Evolutionary conservation across 2,888 invertebrate species (phyloP).

Genomic region (Folsomia candida): DNA sequence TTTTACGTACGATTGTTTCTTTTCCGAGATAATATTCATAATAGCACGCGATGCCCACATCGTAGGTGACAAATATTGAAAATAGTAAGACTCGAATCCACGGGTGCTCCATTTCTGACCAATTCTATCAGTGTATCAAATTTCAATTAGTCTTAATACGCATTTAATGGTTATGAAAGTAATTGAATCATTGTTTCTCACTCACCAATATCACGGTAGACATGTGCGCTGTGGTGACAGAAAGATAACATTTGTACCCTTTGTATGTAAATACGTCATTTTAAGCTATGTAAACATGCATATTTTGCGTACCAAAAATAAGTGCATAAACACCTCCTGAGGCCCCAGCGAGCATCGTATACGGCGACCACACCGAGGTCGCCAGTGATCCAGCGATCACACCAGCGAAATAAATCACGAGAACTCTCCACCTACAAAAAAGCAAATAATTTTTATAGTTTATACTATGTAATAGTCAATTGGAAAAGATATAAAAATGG

Average conservation of each 20-base stretch:
- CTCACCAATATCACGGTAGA: conserved; percentile 10
- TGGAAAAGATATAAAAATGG: no score
- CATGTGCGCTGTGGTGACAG: neutral
- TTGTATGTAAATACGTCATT: neutral
- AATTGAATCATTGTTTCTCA: no score
- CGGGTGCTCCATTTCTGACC: conserved; percentile 94
- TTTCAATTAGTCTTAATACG: neutral
- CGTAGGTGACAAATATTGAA: conserved; percentile 73
- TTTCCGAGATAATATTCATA: conserved; percentile 72
- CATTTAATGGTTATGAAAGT: no score
- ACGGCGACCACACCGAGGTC: conserved; percentile 74
- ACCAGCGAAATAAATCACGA: conserved; percentile 76
- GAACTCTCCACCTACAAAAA: conserved; percentile 90
- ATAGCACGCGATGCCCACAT: conserved; percentile 87
- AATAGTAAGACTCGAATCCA: conserved; percentile 64
- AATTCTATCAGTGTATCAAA: conserved; percentile 72
- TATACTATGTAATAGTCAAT: no score
- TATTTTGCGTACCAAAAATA: conserved; percentile 57
- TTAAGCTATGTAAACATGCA: neutral
- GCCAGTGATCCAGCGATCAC: conserved; percentile 80
- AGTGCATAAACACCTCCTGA: conserved; percentile 89
- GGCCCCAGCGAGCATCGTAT: conserved; percentile 82
- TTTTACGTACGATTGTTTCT: conserved; percentile 61
- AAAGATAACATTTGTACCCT: no score
- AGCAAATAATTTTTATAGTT: no score